Percentiles rank a stretch among this genome's conserved stretches.
Evolutionary conservation across 2,113 vertebrate species (phyloP).

Genomic region (Trinectes maculatus): DNA sequence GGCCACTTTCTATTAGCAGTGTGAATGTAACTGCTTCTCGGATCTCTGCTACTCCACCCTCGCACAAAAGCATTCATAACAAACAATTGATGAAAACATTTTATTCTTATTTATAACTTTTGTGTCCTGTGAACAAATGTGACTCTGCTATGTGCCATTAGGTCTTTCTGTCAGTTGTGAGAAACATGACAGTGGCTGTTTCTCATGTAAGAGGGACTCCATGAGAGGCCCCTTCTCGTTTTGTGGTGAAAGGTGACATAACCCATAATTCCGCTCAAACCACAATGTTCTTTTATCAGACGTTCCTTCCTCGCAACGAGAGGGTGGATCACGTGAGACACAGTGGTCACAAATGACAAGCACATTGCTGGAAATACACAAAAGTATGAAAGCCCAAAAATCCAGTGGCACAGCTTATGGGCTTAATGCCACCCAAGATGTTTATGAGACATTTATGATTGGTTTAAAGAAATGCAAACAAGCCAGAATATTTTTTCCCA

Average conservation of each 20-base stretch:
- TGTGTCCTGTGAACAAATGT: no score
- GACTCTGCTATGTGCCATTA: background rate
- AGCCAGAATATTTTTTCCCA: background rate
- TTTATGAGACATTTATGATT: no score
- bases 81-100: no score
- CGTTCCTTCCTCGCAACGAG: conserved; percentile 48
- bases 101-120: no score
- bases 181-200: conserved; percentile 68
- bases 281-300: conserved; percentile 72
- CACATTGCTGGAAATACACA: conserved; percentile 7
- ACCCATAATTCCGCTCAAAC: conserved; percentile 81
- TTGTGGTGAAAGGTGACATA: conserved; percentile 78
- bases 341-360: conserved; percentile 9
- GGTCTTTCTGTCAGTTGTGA: conserved; percentile 59
- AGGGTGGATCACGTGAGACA: conserved; percentile 54
- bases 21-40: no score
- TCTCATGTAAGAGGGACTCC: conserved; percentile 72
- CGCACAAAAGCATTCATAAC: no score
- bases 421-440: background rate
- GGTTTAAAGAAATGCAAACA: background rate
- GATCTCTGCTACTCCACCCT: no score
- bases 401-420: background rate
- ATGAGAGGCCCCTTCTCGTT: conserved; percentile 66
- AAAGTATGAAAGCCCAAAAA: background rate
- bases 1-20: background rate